Conservation (phyloP, 2,888 invertebrate species). For the Coenonympha glycerion region DNA sequence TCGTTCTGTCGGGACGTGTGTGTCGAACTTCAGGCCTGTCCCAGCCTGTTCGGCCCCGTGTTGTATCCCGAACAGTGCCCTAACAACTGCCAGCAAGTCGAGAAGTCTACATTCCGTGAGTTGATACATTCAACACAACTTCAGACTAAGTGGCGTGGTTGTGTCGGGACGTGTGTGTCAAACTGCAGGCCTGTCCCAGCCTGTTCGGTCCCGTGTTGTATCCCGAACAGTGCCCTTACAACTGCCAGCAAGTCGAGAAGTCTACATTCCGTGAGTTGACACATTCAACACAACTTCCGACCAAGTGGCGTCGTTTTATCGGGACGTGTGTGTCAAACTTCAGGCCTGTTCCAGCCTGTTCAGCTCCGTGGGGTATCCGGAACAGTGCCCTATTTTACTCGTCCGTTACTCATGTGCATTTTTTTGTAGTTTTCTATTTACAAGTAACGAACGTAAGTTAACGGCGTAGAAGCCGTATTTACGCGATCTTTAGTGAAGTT, state of each 20-base stretch:
- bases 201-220: constrained; percentile 78
- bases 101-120: constrained; percentile 80
- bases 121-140: constrained; percentile 23
- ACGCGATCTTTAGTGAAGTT: too few relatives aligned
- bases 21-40: constrained; percentile 81
- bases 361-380: constrained; percentile 74
- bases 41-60: constrained; percentile 80
- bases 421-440: too few relatives aligned
- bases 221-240: constrained; percentile 77
- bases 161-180: constrained; percentile 79
- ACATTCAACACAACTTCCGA: not conserved
- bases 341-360: constrained; percentile 84
- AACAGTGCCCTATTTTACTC: constrained; percentile 79
- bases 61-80: constrained; percentile 77
- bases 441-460: too few relatives aligned
- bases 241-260: constrained; percentile 80
- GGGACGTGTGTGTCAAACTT: constrained; percentile 78
- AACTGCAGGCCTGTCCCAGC: constrained; percentile 82
- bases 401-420: too few relatives aligned
- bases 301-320: constrained; percentile 77
- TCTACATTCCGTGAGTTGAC: constrained; percentile 75
- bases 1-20: constrained; percentile 80
- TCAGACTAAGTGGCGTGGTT: constrained; percentile 69
- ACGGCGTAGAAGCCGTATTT: too few relatives aligned
- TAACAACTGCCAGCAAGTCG: constrained; percentile 78